Conservation (phyloP, 2,888 invertebrate species). For the Seira sanloemensis region DNA sequence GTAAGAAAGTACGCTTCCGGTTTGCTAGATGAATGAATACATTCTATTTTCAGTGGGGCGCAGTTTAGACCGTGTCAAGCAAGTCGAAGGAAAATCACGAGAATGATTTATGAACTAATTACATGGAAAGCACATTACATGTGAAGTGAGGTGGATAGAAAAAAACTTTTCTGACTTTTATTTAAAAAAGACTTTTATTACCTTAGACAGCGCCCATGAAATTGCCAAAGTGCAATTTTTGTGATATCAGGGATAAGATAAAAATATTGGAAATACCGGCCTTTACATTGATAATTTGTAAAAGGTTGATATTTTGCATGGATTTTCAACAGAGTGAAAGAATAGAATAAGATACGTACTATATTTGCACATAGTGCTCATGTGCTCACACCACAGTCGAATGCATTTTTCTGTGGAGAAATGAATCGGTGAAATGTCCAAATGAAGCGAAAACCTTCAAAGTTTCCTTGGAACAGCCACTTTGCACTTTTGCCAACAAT, state of each 20-base stretch:
- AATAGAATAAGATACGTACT: too few relatives aligned
- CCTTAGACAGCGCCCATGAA: background rate
- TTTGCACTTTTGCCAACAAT: background rate
- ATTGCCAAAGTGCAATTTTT: too few relatives aligned
- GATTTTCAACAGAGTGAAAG: too few relatives aligned
- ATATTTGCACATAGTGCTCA: too few relatives aligned
- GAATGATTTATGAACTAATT: constrained; percentile 1
- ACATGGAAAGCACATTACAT: constrained; percentile 4
- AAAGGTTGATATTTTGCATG: too few relatives aligned
- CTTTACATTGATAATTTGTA: too few relatives aligned
- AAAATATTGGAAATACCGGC: too few relatives aligned
- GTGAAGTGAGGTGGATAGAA: too few relatives aligned
- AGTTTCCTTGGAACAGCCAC: background rate
- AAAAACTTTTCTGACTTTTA: too few relatives aligned
- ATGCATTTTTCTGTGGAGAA: too few relatives aligned
- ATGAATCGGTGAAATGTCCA: background rate
- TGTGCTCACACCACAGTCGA: too few relatives aligned
- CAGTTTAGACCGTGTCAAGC: background rate
- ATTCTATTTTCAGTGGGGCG: background rate
- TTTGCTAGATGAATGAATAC: background rate
- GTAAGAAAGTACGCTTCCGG: background rate
- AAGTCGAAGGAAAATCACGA: background rate
- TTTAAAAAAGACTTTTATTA: background rate
- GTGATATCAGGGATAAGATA: too few relatives aligned
- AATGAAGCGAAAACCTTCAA: background rate